Conservation (phyloP, 2,113 vertebrate genomes). For the Rynchops niger region DNA sequence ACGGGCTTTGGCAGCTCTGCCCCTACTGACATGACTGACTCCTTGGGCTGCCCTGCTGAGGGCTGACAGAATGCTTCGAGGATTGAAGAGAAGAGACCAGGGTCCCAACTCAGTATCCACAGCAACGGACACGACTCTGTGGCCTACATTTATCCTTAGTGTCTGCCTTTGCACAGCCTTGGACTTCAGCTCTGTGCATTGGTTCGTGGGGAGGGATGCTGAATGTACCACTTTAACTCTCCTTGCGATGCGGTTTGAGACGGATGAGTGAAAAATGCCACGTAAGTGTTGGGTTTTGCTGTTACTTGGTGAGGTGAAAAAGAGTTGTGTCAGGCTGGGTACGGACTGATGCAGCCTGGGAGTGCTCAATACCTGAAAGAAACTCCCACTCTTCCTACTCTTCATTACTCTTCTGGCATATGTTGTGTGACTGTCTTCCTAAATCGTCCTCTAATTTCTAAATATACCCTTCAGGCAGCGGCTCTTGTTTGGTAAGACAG, state of each 20-base stretch:
- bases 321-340: neutral
- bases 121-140: fast-evolving
- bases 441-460: conserved; percentile 19
- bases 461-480: neutral
- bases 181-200: neutral
- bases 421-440: neutral
- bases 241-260: neutral
- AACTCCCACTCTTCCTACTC: neutral
- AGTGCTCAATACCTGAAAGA: neutral
- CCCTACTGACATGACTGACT: neutral
- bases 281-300: neutral
- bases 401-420: neutral
- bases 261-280: conserved; percentile 13
- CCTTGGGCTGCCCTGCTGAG: neutral
- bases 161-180: neutral
- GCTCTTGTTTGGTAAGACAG: neutral
- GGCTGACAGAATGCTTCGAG: neutral
- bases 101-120: neutral
- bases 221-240: neutral
- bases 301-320: neutral
- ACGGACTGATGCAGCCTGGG: neutral
- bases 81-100: neutral
- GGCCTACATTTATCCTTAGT: neutral
- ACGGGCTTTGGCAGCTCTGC: neutral
- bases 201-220: neutral